Evolutionary conservation across 2,113 vertebrate genomes (phyloP), one percentile per base, ranked within the genome.

Genomic region (Raja brachyura): DNA sequence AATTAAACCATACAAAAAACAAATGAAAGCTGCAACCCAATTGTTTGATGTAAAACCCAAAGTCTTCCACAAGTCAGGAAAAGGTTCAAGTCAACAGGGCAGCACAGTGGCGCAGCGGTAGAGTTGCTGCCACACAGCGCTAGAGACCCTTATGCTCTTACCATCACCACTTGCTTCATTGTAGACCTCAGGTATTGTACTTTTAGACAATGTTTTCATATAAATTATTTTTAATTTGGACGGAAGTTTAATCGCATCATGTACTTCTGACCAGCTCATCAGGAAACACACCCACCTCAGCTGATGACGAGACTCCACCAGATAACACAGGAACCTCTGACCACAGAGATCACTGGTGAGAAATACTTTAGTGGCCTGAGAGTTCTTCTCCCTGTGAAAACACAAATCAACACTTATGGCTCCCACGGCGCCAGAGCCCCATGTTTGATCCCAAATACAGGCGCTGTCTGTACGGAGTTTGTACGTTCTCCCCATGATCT

Each of bases 311-410:
- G 98, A 98, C 94, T 99, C 98, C 93, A 99, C 97, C 78, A 99
- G 94, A 94, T 98, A 99, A 94, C 99, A 99, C 93, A 99, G 95
- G 94, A 98, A 99, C 76, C 95, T 97, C 94, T 98, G 99, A 88
- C 98, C 98, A 95, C 98, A 99, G 7, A 99, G 95, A 94, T 99
- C 99, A 8, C 98, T 96, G 31, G 97, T 98, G 95, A 99, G 97
- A 94, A 99, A 99, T 25, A 99, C 98, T 96, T 99, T 99, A 0
- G 98, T 97, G 0, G 99, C 98, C 93, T 98, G 98, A 94, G 97
- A 98, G 95, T 97, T 99, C 96, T 98, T 98, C 95, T 99, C 98
- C 94, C 99, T 99, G 94, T 0, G 94, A 93, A 73, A 93, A 16
- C 74, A 79, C 93, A 1, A 93, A 25, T 56, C 2, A 33, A 76